phyloP scores from a whole-genome alignment of 2,113 vertebrate species.

The Stictonetta naevosa region DNA sequence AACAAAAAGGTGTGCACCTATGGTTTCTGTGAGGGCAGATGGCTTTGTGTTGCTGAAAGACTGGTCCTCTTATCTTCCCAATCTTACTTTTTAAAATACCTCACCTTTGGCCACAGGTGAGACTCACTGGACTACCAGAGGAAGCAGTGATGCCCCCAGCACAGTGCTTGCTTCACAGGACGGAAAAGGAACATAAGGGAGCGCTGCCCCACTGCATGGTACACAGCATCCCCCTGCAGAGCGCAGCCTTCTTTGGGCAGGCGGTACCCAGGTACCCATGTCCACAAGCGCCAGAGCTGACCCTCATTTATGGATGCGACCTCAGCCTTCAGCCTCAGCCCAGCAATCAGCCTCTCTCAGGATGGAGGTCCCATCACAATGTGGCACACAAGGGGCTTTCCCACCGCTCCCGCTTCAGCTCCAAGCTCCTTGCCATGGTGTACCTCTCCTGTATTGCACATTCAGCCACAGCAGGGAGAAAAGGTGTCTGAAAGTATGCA shows the following conservation, averaged over 20 bases:
- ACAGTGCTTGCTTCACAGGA: background rate
- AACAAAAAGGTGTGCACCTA: background rate
- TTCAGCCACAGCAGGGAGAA: background rate
- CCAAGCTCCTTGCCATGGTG: background rate
- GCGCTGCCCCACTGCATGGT: fast-evolving
- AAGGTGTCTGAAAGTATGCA: background rate
- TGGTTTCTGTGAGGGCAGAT: background rate
- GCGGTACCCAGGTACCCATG: fast-evolving
- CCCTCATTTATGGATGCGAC: background rate
- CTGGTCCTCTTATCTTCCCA: background rate
- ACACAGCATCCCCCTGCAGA: background rate
- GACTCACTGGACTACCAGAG: background rate
- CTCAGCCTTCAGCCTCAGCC: background rate
- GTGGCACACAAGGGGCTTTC: background rate
- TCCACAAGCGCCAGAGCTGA: background rate
- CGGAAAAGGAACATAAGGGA: background rate
- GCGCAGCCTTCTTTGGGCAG: background rate
- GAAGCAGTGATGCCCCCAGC: background rate
- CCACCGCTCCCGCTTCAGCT: background rate
- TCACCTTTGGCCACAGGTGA: background rate
- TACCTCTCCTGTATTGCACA: fast-evolving
- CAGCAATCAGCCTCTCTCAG: background rate
- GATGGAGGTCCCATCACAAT: background rate
- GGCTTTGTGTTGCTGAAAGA: background rate
- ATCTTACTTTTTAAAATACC: background rate